Conservation (phyloP, 2,113 vertebrate species). For the Psittacula cyanocephala region DNA sequence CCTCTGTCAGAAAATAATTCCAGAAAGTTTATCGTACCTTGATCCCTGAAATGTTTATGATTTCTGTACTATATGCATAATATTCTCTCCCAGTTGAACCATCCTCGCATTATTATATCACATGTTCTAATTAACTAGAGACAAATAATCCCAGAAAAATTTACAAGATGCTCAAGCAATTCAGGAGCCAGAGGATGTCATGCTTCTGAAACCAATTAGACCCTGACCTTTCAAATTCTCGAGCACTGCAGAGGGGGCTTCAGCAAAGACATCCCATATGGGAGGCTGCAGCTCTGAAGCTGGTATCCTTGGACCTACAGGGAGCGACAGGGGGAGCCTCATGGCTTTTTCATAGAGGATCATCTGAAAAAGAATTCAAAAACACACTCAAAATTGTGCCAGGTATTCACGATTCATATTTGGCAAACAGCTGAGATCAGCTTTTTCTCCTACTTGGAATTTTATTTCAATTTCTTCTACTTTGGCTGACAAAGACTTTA, state of each 20-base stretch:
- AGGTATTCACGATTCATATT: not conserved
- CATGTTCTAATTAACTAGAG: not conserved
- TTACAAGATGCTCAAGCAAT: not conserved
- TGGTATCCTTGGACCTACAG: slow-evolving; percentile 35
- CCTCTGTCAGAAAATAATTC: not conserved
- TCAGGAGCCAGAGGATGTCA: not conserved
- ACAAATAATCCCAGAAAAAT: not conserved
- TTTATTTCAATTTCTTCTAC: not conserved
- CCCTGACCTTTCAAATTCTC: slow-evolving; percentile 58
- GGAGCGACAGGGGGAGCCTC: slow-evolving; percentile 73
- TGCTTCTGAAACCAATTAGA: not conserved
- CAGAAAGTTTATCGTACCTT: not conserved
- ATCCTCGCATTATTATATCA: not conserved
- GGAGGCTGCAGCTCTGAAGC: slow-evolving; percentile 46
- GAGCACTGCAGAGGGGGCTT: slow-evolving; percentile 29
- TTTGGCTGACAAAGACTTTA: not conserved
- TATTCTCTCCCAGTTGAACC: not conserved
- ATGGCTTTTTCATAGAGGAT: slow-evolving; percentile 67
- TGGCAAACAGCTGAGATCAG: not conserved
- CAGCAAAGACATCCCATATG: slow-evolving; percentile 63
- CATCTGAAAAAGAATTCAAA: slow-evolving; percentile 67
- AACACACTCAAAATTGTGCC: not conserved
- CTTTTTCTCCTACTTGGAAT: not conserved
- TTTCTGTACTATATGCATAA: not conserved
- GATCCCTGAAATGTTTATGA: not conserved